Evolutionary conservation across 2,113 vertebrate genomes (phyloP).

Genomic region (Machaerirhynchus nigripectus): DNA sequence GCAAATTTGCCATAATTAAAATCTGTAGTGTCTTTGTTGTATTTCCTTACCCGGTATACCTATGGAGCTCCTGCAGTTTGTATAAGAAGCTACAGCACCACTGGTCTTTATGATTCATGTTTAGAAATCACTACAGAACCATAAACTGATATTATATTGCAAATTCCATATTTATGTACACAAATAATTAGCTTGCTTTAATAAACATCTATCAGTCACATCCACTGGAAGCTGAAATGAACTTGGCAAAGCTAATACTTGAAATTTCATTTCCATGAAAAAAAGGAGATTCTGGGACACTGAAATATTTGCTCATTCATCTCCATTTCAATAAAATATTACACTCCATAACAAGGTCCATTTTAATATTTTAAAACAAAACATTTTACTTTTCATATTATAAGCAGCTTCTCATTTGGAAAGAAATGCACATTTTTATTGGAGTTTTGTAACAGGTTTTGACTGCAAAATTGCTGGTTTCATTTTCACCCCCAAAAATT

Average conservation of each 20-base stretch:
- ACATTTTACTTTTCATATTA: background rate
- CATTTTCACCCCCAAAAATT: background rate
- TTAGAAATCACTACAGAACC: background rate
- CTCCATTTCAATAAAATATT: background rate
- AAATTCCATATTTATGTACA: background rate
- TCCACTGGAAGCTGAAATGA: background rate
- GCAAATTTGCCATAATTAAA: background rate
- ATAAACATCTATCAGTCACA: background rate
- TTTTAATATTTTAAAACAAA: background rate
- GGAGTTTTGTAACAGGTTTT: background rate
- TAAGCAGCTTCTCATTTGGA: background rate
- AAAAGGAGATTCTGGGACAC: background rate
- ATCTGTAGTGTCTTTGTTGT: background rate
- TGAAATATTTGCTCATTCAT: background rate
- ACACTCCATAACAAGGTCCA: background rate
- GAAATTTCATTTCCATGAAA: background rate
- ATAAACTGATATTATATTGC: background rate
- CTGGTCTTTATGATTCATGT: background rate
- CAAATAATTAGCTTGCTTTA: background rate
- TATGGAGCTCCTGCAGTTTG: background rate
- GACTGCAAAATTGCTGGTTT: conserved; percentile 5
- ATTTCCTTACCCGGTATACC: background rate
- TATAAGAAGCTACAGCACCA: background rate
- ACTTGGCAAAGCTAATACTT: background rate
- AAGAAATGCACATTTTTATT: background rate